phyloP scores from a whole-genome alignment of 2,797 vertebrate species.

The Megaceryle alcyon region DNA sequence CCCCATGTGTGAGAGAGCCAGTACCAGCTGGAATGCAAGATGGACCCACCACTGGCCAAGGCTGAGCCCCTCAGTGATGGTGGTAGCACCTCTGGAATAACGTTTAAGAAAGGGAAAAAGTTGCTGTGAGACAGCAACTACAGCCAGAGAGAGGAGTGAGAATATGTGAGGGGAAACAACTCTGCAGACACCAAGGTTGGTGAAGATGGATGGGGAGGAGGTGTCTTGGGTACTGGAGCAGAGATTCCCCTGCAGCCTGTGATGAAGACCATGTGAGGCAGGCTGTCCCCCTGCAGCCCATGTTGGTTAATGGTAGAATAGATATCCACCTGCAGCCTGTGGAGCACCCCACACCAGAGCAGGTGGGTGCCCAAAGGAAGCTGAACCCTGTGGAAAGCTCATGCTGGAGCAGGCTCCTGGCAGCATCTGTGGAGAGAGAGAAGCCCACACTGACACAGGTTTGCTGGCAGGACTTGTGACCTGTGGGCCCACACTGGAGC shows the following conservation, averaged over 20 bases:
- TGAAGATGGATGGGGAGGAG: background rate
- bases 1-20: background rate
- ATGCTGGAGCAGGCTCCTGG: background rate
- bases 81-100: background rate
- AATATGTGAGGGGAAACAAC: background rate
- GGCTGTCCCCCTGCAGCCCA: background rate
- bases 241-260: background rate
- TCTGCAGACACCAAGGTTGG: background rate
- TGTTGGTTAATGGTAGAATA: background rate
- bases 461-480: background rate
- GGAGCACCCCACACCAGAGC: background rate
- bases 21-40: background rate
- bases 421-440: background rate
- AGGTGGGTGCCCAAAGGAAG: background rate
- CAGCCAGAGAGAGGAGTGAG: background rate
- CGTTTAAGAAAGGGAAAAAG: background rate
- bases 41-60: background rate
- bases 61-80: background rate
- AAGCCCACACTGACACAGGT: background rate
- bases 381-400: background rate
- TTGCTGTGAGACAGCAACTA: background rate
- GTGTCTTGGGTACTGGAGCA: background rate
- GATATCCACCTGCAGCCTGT: background rate
- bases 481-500: background rate
- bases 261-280: background rate